Evolutionary conservation across 92 coral and sea anemone genomes (phyloP).

Genomic region (Porites lobata): DNA sequence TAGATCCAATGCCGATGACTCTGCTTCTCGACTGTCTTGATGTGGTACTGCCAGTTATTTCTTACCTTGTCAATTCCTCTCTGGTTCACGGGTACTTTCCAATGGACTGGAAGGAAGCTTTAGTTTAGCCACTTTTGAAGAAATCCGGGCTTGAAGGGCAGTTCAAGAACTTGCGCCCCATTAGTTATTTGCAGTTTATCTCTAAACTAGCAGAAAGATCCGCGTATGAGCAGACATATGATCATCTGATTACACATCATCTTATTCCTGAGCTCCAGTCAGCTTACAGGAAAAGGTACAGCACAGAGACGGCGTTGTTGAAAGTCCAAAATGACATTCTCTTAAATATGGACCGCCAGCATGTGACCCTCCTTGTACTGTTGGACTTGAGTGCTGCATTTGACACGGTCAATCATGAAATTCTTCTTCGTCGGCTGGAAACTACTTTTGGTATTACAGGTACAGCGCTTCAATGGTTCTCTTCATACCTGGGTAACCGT

Average conservation of each 20-base stretch:
- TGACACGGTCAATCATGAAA: too few relatives aligned
- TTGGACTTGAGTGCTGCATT: too few relatives aligned
- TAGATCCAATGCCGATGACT: conserved; percentile 26
- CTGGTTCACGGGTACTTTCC: conserved; percentile 48
- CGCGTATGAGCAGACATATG: conserved; percentile 45
- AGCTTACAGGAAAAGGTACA: neutral
- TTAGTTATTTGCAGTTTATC: conserved; percentile 46
- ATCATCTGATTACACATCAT: conserved; percentile 32
- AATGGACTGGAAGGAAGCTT: conserved; percentile 46
- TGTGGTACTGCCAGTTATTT: conserved; percentile 49
- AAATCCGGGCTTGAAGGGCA: conserved; percentile 34
- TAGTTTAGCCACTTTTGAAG: conserved; percentile 19
- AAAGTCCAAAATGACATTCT: too few relatives aligned
- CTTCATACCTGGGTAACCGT: neutral
- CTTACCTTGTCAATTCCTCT: conserved; percentile 49
- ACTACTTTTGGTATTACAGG: neutral
- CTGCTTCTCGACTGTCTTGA: neutral
- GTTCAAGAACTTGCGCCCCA: conserved; percentile 40
- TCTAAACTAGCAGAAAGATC: conserved; percentile 57
- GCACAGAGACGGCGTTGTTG: conserved; percentile 9
- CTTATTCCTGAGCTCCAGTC: conserved; percentile 38
- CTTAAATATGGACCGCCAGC: too few relatives aligned
- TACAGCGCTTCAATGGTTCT: neutral
- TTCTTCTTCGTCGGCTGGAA: too few relatives aligned
- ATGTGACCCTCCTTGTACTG: too few relatives aligned